A percentile compares a stretch with the other conserved stretches of the same genome.
phyloP scores from a whole-genome alignment of 2,888 invertebrate species.

The Dryadula phaetusa region DNA sequence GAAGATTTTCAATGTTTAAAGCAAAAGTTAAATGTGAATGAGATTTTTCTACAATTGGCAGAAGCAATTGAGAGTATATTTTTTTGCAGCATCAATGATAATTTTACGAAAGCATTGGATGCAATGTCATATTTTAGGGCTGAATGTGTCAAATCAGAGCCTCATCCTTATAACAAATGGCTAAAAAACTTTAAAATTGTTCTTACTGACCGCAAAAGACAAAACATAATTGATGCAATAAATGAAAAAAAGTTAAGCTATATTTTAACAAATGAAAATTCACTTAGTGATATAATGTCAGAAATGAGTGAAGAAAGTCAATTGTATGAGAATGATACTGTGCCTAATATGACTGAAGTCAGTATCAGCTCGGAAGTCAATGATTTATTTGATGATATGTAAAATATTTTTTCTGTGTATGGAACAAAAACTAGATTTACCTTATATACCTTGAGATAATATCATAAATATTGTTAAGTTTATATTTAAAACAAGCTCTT shows the following conservation, averaged over 20 bases:
- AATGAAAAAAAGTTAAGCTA: conserved; percentile 62
- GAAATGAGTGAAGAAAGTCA: conserved; percentile 70
- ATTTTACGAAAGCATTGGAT: conserved; percentile 65
- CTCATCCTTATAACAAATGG: conserved; percentile 72
- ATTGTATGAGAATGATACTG: conserved; percentile 74
- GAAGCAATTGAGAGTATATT: conserved; percentile 72
- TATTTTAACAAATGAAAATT: conserved; percentile 70
- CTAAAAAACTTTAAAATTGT: conserved; percentile 64
- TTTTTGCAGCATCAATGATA: conserved; percentile 68
- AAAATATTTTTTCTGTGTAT: conserved; percentile 37
- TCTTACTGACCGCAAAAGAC: conserved; percentile 60
- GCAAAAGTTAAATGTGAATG: conserved; percentile 57
- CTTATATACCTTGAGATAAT: background rate
- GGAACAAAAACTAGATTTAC: too few relatives aligned
- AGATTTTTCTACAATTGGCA: conserved; percentile 63
- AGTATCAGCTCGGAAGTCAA: conserved; percentile 68
- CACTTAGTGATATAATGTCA: conserved; percentile 59
- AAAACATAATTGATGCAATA: conserved; percentile 59
- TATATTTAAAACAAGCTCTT: background rate
- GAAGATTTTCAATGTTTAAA: conserved; percentile 83
- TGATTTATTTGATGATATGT: conserved; percentile 77
- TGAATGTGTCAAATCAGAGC: conserved; percentile 67
- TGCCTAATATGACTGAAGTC: conserved; percentile 66
- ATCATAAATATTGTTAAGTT: background rate
- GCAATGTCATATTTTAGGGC: conserved; percentile 66